phyloP scores from a whole-genome alignment of 2,797 vertebrate species.

The Amazona ochrocephala region DNA sequence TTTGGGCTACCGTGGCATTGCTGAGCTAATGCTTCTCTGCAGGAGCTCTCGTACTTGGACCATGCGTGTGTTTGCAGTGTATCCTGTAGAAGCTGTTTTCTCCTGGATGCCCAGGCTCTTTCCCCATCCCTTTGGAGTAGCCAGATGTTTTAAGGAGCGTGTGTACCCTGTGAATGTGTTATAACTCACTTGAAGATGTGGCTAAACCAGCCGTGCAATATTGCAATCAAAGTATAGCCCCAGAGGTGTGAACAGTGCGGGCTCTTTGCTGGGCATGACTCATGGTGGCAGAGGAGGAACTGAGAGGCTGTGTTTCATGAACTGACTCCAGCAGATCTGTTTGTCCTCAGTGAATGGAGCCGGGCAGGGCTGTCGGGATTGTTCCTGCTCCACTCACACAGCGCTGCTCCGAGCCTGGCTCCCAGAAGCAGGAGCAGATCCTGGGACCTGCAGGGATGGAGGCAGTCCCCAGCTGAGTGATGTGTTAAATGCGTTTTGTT shows the following conservation, averaged over 20 bases:
- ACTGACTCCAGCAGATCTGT: slow-evolving; percentile 24
- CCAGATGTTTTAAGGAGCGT: background rate
- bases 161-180: background rate
- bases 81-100: background rate
- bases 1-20: background rate
- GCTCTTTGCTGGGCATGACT: slow-evolving; percentile 25
- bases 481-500: background rate
- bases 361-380: background rate
- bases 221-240: slow-evolving; percentile 16
- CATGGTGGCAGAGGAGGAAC: slow-evolving; percentile 27
- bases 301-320: background rate
- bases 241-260: slow-evolving; percentile 27
- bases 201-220: slow-evolving; percentile 26
- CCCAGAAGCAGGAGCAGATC: background rate
- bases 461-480: background rate
- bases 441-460: background rate
- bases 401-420: background rate
- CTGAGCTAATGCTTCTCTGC: background rate
- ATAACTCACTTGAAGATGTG: background rate
- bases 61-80: background rate
- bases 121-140: background rate
- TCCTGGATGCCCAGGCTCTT: background rate
- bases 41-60: background rate
- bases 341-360: slow-evolving; percentile 17
- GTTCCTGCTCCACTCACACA: background rate